Conservation (phyloP, 2,113 vertebrate genomes). For the Enhydra lutris region DNA sequence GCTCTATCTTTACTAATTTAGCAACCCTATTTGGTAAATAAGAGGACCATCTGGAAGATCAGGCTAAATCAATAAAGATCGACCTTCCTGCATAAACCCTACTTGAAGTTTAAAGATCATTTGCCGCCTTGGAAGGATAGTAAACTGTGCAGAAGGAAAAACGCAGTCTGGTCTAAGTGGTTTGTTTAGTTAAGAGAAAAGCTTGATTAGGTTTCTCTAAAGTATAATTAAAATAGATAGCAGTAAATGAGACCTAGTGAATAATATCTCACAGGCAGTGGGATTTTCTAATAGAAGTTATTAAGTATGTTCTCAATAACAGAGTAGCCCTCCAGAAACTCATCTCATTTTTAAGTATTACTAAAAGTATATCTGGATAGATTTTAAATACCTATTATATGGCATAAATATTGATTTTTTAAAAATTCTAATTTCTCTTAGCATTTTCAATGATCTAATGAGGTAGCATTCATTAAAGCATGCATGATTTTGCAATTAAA, state of each 20-base stretch:
- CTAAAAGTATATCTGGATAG: not conserved
- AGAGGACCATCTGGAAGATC: not conserved
- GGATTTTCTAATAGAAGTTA: slow-evolving; percentile 48
- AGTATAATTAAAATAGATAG: slow-evolving; percentile 58
- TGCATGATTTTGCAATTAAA: not conserved
- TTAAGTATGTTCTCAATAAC: slow-evolving; percentile 37
- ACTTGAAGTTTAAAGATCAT: slow-evolving; percentile 49
- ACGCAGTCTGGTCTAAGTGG: not conserved
- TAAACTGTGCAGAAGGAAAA: slow-evolving; percentile 23
- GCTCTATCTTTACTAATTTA: not conserved
- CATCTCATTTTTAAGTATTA: slow-evolving; percentile 54
- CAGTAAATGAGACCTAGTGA: slow-evolving; percentile 55
- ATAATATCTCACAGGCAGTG: slow-evolving; percentile 28
- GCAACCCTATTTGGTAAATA: slow-evolving; percentile 46
- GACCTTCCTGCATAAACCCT: slow-evolving; percentile 27
- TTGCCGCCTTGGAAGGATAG: slow-evolving; percentile 31
- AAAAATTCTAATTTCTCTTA: not conserved
- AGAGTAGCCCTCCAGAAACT: slow-evolving; percentile 29
- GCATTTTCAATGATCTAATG: not conserved
- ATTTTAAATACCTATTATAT: not conserved
- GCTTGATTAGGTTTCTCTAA: slow-evolving; percentile 21
- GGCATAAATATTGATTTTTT: not conserved
- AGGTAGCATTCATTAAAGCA: not conserved
- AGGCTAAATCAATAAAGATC: slow-evolving; percentile 50
- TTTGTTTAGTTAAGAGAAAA: slow-evolving; percentile 31